Percentiles rank a stretch among this genome's conserved stretches.
Evolutionary conservation across 30 jellyfish, hydroid and myxozoan genomes (phyloP).

Genomic region (Catostylus mosaicus): DNA sequence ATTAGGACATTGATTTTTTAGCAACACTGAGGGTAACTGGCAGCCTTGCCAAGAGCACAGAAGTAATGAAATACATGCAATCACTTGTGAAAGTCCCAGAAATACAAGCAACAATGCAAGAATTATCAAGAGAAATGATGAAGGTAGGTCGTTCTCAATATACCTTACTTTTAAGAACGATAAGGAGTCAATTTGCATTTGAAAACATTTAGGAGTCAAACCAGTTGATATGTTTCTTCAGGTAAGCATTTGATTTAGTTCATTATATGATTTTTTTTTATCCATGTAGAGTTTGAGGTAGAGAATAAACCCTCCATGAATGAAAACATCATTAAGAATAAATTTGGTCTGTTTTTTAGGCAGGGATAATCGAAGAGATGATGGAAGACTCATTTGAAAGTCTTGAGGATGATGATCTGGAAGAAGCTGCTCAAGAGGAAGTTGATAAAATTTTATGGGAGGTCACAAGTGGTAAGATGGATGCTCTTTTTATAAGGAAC

Average conservation of each 20-base stretch:
- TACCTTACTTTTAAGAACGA: too few species aligned
- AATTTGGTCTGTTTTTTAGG: slow-evolving; percentile 73
- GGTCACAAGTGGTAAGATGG: slow-evolving; percentile 89
- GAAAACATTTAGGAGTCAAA: too few species aligned
- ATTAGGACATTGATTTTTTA: too few species aligned
- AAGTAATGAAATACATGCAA: slow-evolving; percentile 93
- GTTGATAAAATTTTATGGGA: slow-evolving; percentile 95
- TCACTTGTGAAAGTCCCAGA: slow-evolving; percentile 95
- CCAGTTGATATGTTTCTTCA: too few species aligned
- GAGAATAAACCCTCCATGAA: too few species aligned
- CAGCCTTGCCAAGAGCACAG: slow-evolving; percentile 89
- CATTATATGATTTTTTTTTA: too few species aligned
- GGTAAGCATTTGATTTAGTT: too few species aligned
- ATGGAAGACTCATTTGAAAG: slow-evolving; percentile 95
- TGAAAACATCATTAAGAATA: too few species aligned
- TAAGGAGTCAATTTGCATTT: too few species aligned
- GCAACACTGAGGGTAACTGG: slow-evolving; percentile 95
- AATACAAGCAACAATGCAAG: slow-evolving; percentile 91
- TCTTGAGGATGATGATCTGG: slow-evolving; percentile 95
- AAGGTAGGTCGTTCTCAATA: too few species aligned
- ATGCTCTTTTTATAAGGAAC: too few species aligned
- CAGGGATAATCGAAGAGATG: slow-evolving; percentile 98
- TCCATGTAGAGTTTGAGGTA: too few species aligned
- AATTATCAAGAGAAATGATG: slow-evolving; percentile 94
- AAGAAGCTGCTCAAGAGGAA: slow-evolving; percentile 99